Evolutionary conservation across 2,113 vertebrate species (phyloP), one percentile per base, ranked within the genome.

Genomic region (Hippocampus comes): DNA sequence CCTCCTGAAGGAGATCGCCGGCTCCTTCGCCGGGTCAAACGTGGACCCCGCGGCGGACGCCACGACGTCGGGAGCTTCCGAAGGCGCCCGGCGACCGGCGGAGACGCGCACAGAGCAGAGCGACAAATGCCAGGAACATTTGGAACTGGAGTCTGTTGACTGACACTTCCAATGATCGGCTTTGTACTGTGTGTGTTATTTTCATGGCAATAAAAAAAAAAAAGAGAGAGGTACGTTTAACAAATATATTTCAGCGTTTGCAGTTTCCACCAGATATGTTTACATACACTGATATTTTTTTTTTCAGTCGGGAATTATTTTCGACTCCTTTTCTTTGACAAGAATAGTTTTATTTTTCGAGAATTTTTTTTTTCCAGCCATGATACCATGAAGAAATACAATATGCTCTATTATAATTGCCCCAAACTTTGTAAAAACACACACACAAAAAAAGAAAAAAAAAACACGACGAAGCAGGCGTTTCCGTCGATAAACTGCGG

Each of bases 11-110:
- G 92, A 93, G 78, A 87, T 96, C 38, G 91, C 93, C 42, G 41
- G 86, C 9, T 91, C 91, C 23, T 94, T 96, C 38, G 91, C 93
- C 42, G 41, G 86, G 9, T 91, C 91, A n/a, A 94, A 94, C 5
- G 61, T 78, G 12, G 4, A 81, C 4, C 17, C 87, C 5, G 43
- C 63, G 51, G 43, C 66, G 46, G 88, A 90, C 34, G 71, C 74
- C 14, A 9, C 23, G 17, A 76, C 83, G 76, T 80, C 75, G 17
- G 82, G 64, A 82, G 79, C 76, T 67, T 75, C 76, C 21, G 80
- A 85, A 53, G 82, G 7, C 9, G 49, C 15, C 53, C 73, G 73
- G 38, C 77, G 72, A 23, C 10, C 63, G 5, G 41, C 78, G 70
- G 67, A 84, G 77, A 71, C 51, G 71, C 66, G 74, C 55, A 71